Conservation (phyloP, 1,140 invertebrate genomes). For the Thaumetopoea pityocampa region DNA sequence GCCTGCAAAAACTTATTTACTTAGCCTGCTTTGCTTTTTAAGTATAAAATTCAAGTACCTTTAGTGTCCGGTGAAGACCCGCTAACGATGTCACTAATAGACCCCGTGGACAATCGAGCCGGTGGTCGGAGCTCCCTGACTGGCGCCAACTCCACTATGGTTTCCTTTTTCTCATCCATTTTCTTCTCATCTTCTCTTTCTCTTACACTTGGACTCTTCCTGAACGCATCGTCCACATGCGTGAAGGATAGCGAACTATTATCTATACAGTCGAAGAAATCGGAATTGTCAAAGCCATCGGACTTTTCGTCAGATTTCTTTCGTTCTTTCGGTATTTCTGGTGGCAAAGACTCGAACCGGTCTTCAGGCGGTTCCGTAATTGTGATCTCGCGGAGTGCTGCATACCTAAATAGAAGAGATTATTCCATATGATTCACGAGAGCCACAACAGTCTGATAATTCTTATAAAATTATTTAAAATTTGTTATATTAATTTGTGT, state of each 20-base stretch:
- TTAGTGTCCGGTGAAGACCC: slow-evolving; percentile 78
- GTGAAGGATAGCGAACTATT: slow-evolving; percentile 67
- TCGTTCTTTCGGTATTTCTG: slow-evolving; percentile 65
- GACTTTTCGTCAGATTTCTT: slow-evolving; percentile 73
- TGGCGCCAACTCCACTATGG: slow-evolving; percentile 33
- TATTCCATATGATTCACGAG: too few relatives aligned
- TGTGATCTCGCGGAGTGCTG: slow-evolving; percentile 82
- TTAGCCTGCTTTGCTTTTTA: too few relatives aligned
- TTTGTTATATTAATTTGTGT: too few relatives aligned
- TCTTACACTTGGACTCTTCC: slow-evolving; percentile 67
- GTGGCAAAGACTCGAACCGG: slow-evolving; percentile 70
- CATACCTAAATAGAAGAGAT: slow-evolving; percentile 64
- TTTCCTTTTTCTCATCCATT: slow-evolving; percentile 41
- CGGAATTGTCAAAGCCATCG: slow-evolving; percentile 71
- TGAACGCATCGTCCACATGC: slow-evolving; percentile 70
- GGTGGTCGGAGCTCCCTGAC: slow-evolving; percentile 49
- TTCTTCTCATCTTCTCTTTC: slow-evolving; percentile 57
- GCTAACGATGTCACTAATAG: slow-evolving; percentile 77
- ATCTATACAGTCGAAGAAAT: slow-evolving; percentile 74
- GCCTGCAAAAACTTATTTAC: neutral
- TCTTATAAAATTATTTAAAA: too few relatives aligned
- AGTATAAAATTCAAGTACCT: slow-evolving; percentile 45
- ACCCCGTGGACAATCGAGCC: slow-evolving; percentile 72
- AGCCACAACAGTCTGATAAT: too few relatives aligned
- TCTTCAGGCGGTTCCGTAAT: slow-evolving; percentile 77